Percentiles rank a stretch among this genome's conserved stretches.
Conservation (phyloP, 2,797 vertebrate genomes). For the Saxicola maurus region DNA sequence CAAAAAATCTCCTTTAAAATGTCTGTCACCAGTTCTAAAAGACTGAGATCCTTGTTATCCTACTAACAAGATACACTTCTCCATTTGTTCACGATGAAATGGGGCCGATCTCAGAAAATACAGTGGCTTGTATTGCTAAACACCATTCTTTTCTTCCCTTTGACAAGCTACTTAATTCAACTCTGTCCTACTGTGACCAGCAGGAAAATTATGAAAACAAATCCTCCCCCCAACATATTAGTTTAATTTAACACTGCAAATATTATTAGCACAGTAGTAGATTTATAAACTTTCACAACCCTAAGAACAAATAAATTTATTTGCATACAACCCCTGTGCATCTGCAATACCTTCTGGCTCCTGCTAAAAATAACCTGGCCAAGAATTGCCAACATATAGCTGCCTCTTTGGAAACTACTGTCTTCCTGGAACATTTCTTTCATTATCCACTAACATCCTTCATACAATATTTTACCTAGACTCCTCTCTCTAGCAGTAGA, state of each 20-base stretch:
- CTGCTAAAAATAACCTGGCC: background rate
- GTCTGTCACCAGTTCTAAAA: background rate
- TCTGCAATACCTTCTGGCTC: background rate
- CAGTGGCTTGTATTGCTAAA: background rate
- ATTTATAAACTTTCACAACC: background rate
- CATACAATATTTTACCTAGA: background rate
- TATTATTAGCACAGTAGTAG: background rate
- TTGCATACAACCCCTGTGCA: background rate
- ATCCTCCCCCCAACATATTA: background rate
- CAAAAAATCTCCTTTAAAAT: background rate
- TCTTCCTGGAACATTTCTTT: background rate
- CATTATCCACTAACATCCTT: background rate
- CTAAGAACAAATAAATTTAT: background rate
- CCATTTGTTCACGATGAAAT: background rate
- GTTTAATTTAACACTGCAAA: background rate
- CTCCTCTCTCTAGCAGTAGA: background rate
- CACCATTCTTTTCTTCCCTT: background rate
- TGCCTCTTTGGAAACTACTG: background rate
- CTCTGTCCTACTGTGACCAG: background rate
- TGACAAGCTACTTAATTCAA: background rate
- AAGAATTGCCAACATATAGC: fast-evolving
- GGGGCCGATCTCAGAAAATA: background rate
- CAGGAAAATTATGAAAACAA: background rate
- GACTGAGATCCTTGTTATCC: background rate
- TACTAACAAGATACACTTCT: background rate